A percentile compares a stretch with the other conserved stretches of the same genome.
These are phyloP conservation scores for Sciaenops ocellatus DNA, from an alignment of 2,797 vertebrate genomes.

Conservation along the genomic window DNA sequence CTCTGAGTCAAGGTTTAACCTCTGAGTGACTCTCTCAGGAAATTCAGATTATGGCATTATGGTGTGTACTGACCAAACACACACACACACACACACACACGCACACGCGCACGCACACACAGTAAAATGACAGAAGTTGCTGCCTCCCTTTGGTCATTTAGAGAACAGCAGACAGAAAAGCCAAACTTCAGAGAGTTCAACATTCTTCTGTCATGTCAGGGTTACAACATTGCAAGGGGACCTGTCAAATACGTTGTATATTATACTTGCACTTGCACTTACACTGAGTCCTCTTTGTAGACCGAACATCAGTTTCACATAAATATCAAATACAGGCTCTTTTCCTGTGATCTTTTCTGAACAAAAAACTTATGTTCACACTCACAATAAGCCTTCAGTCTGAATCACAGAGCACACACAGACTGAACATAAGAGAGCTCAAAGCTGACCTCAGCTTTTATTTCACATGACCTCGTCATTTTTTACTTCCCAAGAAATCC, in stretches of 20 bases:
- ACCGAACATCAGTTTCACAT: background rate
- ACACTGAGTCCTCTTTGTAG: slow-evolving; percentile 27
- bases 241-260: slow-evolving; percentile 9
- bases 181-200: background rate
- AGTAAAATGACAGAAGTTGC: slow-evolving; percentile 27
- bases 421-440: slow-evolving; percentile 21
- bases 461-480: background rate
- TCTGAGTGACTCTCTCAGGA: background rate
- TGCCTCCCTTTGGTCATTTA: slow-evolving; percentile 59
- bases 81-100: slow-evolving; percentile 19
- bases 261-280: slow-evolving; percentile 17
- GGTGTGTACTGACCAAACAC: background rate
- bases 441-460: slow-evolving; percentile 2
- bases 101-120: slow-evolving; percentile 1
- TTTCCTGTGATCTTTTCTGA: slow-evolving; percentile 48
- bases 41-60: background rate
- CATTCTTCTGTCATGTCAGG: slow-evolving; percentile 28
- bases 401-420: slow-evolving; percentile 47
- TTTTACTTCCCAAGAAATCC: slow-evolving; percentile 9
- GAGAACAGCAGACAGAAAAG: slow-evolving; percentile 30
- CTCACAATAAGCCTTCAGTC: slow-evolving; percentile 62
- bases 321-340: slow-evolving; percentile 12
- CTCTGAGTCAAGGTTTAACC: background rate
- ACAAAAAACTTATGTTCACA: slow-evolving; percentile 39
- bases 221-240: slow-evolving; percentile 16